Base-by-base conservation (phyloP, 1,140 invertebrate species). In the Medauroidea extradentata region DNA sequence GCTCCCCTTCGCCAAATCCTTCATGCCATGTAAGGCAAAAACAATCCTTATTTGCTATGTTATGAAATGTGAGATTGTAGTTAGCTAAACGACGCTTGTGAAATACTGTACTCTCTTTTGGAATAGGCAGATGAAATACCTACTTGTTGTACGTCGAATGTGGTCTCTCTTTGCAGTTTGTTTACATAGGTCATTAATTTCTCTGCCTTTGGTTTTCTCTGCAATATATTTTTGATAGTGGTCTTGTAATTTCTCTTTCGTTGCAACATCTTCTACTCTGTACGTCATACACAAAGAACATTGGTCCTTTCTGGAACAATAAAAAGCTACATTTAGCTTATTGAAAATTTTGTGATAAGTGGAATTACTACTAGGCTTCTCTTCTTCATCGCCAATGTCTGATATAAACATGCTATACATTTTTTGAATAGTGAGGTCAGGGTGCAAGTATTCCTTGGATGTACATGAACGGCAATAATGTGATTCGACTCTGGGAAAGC, bases 271-370 rank as follows among this genome's bases (percentile, higher is more conserved):
- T 13, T 29, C 53, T 23, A 5, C 9, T 44, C 53, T 14, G n/a
- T 56, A 56, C 41, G 39, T 53, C 16, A 19, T 53, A 39, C 52
- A 56, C 29, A 56, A 43, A 23, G 7, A 24, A 44, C 41, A 56
- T 39, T 56, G 53, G 41, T 56, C 53, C 38, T 56, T 56, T 43
- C 38, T 56, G 24, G 53, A 29, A 24, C 46, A 29, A 24, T 56
- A 29, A 27, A 43, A 53, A 44, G 18, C 41, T 25, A 56, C 21
- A 24, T 56, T 56, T 43, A 56, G 19, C 19, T 44, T 19, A 14
- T 44, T 44, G 23, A 46, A 56, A 14, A 21, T 24, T 24, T 56
- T 21, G 42, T 19, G 24, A 27, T 56, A 56, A 23, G 53, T 56
- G 21, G 42, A 56, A 27, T 19, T 44, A 23, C 53, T 56, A 23